phyloP scores from a whole-genome alignment of 2,888 invertebrate genomes.

The Phaedon cochleariae region DNA sequence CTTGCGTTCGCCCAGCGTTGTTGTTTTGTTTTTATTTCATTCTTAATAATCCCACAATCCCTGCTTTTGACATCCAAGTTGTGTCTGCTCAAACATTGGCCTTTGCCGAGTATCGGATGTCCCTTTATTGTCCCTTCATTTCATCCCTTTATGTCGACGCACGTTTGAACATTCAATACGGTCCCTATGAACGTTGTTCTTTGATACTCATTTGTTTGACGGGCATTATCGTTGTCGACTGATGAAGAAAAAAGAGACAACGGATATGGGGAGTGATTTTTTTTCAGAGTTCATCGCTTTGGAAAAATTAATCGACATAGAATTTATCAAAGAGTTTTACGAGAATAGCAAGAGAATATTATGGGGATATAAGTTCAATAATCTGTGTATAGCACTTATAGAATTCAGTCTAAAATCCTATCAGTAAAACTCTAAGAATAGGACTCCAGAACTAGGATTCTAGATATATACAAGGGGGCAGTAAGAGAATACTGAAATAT shows the following conservation, averaged over 20 bases:
- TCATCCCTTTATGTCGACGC: conserved; percentile 39
- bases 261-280: conserved; percentile 6
- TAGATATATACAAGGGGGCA: no score
- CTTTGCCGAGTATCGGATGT: conserved; percentile 45
- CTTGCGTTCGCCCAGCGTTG: background rate
- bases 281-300: background rate
- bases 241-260: conserved; percentile 21
- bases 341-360: no score
- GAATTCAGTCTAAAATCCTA: no score
- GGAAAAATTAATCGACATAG: no score
- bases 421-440: no score
- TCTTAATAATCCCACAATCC: conserved; percentile 18
- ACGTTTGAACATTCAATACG: conserved; percentile 48
- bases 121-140: conserved; percentile 45
- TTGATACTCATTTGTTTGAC: conserved; percentile 43
- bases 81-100: conserved; percentile 39
- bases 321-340: no score
- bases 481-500: no score
- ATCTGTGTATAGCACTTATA: no score
- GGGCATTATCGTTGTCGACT: conserved; percentile 36
- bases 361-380: no score
- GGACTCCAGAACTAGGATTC: no score
- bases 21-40: conserved; percentile 29
- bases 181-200: conserved; percentile 42
- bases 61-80: conserved; percentile 29